Conservation (phyloP, 2,113 vertebrate genomes). For the Myrmecophaga tridactyla region DNA sequence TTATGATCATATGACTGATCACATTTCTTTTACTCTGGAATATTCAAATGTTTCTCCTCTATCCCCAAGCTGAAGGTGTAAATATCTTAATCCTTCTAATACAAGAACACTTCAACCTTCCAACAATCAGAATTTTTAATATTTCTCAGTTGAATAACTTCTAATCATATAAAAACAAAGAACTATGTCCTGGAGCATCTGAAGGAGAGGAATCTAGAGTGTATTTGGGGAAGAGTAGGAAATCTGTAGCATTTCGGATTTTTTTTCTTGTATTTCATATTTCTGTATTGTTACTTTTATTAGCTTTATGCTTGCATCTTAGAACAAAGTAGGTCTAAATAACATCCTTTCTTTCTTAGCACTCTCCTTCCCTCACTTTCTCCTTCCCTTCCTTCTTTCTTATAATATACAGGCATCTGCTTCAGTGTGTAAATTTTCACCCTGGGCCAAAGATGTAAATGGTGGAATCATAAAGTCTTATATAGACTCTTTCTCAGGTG, state of each 20-base stretch:
- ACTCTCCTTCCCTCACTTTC: not conserved
- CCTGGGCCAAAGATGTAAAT: not conserved
- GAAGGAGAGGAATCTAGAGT: fast-evolving
- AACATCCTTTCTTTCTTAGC: not conserved
- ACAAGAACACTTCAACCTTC: slow-evolving; percentile 6
- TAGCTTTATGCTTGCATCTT: not conserved
- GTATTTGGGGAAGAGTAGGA: not conserved
- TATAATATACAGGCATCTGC: not conserved
- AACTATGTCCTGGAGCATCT: slow-evolving; percentile 56
- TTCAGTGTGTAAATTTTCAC: not conserved
- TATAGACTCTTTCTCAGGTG: not conserved
- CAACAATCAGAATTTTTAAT: slow-evolving; percentile 82
- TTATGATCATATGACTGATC: not conserved
- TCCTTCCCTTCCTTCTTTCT: not conserved
- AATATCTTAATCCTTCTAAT: slow-evolving; percentile 70
- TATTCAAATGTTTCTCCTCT: not conserved
- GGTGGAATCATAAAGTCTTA: not conserved
- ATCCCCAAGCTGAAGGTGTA: slow-evolving; percentile 64
- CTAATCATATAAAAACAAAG: slow-evolving; percentile 74
- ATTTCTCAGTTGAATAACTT: slow-evolving; percentile 81
- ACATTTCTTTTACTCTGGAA: not conserved
- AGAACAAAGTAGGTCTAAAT: too few species aligned
- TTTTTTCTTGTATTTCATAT: not conserved
- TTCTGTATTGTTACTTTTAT: not conserved
- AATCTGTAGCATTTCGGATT: not conserved